A percentile compares a stretch with the other conserved stretches of the same genome.
Conservation (phyloP, 2,888 invertebrate genomes). For the Eupithecia insigniata region DNA sequence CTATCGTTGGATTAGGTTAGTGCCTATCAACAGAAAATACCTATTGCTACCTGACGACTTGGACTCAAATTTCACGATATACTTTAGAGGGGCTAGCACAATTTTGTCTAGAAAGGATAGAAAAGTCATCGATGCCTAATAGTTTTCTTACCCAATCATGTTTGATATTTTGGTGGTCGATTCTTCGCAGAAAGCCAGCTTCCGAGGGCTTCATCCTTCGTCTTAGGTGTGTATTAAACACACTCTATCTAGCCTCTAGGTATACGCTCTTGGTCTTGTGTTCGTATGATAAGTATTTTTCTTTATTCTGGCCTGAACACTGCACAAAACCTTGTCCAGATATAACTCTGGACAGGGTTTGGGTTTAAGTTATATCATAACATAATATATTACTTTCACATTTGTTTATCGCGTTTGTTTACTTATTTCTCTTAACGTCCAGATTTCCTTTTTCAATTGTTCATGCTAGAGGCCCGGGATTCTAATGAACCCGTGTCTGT, state of each 20-base stretch:
- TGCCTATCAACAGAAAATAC: neutral
- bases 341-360: too few species aligned
- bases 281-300: neutral
- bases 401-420: neutral
- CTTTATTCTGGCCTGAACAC: neutral
- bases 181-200: neutral
- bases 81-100: neutral
- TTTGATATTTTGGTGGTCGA: neutral
- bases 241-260: too few species aligned
- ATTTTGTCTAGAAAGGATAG: too few species aligned
- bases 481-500: neutral
- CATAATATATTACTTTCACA: neutral
- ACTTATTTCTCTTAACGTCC: neutral
- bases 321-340: too few species aligned
- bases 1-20: neutral
- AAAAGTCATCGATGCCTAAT: too few species aligned
- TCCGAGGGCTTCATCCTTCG: neutral
- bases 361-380: too few species aligned
- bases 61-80: neutral
- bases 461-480: neutral
- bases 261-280: too few species aligned
- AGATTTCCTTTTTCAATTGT: neutral
- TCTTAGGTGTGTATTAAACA: neutral
- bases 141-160: neutral
- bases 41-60: neutral